These are phyloP conservation scores for Drosophila athabasca DNA, from an alignment of 1,140 invertebrate genomes.

Conservation along the genomic window DNA sequence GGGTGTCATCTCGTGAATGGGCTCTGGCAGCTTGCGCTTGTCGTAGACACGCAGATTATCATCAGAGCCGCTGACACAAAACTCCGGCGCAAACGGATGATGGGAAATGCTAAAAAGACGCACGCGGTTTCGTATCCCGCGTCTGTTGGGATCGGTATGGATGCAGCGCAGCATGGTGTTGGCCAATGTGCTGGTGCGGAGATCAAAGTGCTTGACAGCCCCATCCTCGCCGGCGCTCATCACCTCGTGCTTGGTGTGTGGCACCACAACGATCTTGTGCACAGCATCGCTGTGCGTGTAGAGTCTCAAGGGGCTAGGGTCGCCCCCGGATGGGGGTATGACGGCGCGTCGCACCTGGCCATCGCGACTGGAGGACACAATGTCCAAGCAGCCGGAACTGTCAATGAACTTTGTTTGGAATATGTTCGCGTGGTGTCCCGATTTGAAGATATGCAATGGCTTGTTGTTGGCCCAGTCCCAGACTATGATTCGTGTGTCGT, in stretches of 20 bases:
- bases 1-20: slow-evolving; percentile 84
- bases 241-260: slow-evolving; percentile 90
- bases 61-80: slow-evolving; percentile 91
- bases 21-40: slow-evolving; percentile 85
- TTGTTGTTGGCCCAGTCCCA: slow-evolving; percentile 95
- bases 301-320: slow-evolving; percentile 49
- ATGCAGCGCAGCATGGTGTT: slow-evolving; percentile 38
- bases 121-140: slow-evolving; percentile 76
- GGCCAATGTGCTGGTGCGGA: slow-evolving; percentile 86
- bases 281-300: slow-evolving; percentile 69
- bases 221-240: slow-evolving; percentile 96
- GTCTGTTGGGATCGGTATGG: slow-evolving; percentile 15
- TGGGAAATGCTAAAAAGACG: slow-evolving; percentile 93
- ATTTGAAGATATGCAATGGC: slow-evolving; percentile 87
- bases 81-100: slow-evolving; percentile 92
- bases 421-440: slow-evolving; percentile 93
- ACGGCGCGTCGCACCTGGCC: slow-evolving; percentile 89
- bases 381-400: slow-evolving; percentile 88
- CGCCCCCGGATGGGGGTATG: slow-evolving; percentile 65
- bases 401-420: slow-evolving; percentile 92
- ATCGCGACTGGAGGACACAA: slow-evolving; percentile 94
- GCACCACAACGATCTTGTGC: slow-evolving; percentile 75
- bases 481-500: slow-evolving; percentile 93
- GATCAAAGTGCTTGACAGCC: slow-evolving; percentile 91
- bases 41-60: slow-evolving; percentile 89